phyloP scores from a whole-genome alignment of 2,888 invertebrate genomes.

The Gandaritis pyraliata region DNA sequence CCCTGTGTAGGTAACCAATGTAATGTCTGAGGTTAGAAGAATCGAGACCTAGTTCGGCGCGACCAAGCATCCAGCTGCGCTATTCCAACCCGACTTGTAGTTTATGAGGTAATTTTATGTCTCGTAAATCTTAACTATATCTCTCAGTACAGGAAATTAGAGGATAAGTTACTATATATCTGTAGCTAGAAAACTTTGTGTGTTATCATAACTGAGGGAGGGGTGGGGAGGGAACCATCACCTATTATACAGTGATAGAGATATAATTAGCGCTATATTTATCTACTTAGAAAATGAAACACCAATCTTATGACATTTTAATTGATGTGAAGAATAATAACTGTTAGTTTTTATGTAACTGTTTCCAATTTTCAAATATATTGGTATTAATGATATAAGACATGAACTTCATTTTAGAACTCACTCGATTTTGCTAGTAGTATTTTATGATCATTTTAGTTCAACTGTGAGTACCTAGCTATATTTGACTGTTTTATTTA shows the following conservation, averaged over 20 bases:
- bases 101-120: conserved; percentile 58
- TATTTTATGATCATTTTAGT: not conserved
- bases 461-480: not conserved
- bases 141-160: conserved; percentile 84
- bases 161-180: conserved; percentile 73
- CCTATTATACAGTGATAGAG: conserved; percentile 39
- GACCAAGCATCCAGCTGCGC: conserved; percentile 28
- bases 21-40: conserved; percentile 37
- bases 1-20: conserved; percentile 47
- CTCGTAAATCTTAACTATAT: conserved; percentile 71
- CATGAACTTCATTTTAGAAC: not conserved
- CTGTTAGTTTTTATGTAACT: conserved; percentile 6
- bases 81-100: conserved; percentile 46
- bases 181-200: conserved; percentile 71
- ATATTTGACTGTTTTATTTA: conserved; percentile 7
- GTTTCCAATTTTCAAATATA: conserved; percentile 11
- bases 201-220: conserved; percentile 52
- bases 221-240: conserved; percentile 13
- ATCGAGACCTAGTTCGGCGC: conserved; percentile 33
- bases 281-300: conserved; percentile 42
- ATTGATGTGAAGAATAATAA: conserved; percentile 16
- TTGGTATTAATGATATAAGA: not conserved
- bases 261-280: conserved; percentile 43
- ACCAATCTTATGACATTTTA: conserved; percentile 40
- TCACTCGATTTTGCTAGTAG: not conserved